Conservation (phyloP, 1,140 invertebrate species). For the Tetramorium simillimum region DNA sequence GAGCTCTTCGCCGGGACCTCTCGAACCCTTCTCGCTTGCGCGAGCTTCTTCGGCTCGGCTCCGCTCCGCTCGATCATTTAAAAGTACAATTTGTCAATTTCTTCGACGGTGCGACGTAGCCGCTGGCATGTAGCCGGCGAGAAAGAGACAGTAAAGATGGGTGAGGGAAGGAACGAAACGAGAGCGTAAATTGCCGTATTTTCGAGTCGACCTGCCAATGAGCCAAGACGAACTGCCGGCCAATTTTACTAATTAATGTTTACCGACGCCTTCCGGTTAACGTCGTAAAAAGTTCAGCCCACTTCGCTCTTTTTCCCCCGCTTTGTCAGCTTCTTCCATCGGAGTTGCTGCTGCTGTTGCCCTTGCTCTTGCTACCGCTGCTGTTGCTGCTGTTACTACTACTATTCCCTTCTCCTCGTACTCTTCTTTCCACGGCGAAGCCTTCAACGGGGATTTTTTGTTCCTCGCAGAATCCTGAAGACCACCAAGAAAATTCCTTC, state of each 20-base stretch:
- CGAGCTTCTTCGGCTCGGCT: slow-evolving; percentile 43
- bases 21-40: slow-evolving; percentile 49
- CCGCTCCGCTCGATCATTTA: slow-evolving; percentile 68
- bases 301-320: not conserved
- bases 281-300: slow-evolving; percentile 13
- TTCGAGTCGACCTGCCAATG: slow-evolving; percentile 68
- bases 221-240: slow-evolving; percentile 65
- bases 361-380: not conserved
- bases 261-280: slow-evolving; percentile 5
- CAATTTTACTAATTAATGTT: slow-evolving; percentile 75
- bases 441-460: slow-evolving; percentile 22
- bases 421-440: not conserved
- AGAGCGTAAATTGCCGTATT: slow-evolving; percentile 66
- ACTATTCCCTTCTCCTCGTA: not conserved
- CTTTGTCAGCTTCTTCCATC: slow-evolving; percentile 31
- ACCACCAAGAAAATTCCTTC: slow-evolving; percentile 53
- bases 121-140: slow-evolving; percentile 55
- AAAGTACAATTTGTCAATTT: slow-evolving; percentile 77
- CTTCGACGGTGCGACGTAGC: slow-evolving; percentile 62
- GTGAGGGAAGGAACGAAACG: not conserved
- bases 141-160: not conserved
- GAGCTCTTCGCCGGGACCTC: slow-evolving; percentile 22
- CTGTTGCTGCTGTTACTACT: not conserved
- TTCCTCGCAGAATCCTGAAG: slow-evolving; percentile 28
- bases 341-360: not conserved